Evolutionary conservation across 2,113 vertebrate genomes (phyloP).

Genomic region (Cygnus buccinator): DNA sequence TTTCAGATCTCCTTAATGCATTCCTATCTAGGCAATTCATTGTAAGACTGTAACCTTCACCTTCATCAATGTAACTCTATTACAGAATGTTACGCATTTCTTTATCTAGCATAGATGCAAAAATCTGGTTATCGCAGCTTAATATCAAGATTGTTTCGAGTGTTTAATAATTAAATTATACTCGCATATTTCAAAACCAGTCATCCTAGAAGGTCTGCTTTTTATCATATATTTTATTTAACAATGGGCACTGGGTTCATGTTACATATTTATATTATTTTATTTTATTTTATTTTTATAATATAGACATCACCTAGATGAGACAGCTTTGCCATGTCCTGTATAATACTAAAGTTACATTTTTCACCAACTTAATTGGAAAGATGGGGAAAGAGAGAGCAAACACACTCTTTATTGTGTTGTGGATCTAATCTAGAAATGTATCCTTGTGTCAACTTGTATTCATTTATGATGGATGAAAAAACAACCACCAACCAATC

Average conservation of each 20-base stretch:
- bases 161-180: slow-evolving; percentile 83
- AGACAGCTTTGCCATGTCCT: slow-evolving; percentile 80
- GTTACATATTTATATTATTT: slow-evolving; percentile 84
- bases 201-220: slow-evolving; percentile 79
- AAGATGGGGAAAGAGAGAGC: slow-evolving; percentile 71
- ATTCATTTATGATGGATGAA: slow-evolving; percentile 50
- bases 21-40: slow-evolving; percentile 73
- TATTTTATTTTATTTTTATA: slow-evolving; percentile 86
- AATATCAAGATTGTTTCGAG: slow-evolving; percentile 76
- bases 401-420: slow-evolving; percentile 61
- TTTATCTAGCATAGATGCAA: slow-evolving; percentile 77
- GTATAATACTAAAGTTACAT: slow-evolving; percentile 81
- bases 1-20: slow-evolving; percentile 75
- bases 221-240: slow-evolving; percentile 82
- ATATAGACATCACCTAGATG: slow-evolving; percentile 84
- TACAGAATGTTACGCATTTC: slow-evolving; percentile 74
- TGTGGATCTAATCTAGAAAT: slow-evolving; percentile 71
- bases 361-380: slow-evolving; percentile 79
- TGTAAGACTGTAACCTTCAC: slow-evolving; percentile 77
- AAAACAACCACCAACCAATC: slow-evolving; percentile 55
- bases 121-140: slow-evolving; percentile 73
- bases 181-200: slow-evolving; percentile 75
- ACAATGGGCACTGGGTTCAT: slow-evolving; percentile 81
- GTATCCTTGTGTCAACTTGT: slow-evolving; percentile 65
- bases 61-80: slow-evolving; percentile 74